phyloP scores from a whole-genome alignment of 1,140 invertebrate species.

The Oedothorax gibbosus region DNA sequence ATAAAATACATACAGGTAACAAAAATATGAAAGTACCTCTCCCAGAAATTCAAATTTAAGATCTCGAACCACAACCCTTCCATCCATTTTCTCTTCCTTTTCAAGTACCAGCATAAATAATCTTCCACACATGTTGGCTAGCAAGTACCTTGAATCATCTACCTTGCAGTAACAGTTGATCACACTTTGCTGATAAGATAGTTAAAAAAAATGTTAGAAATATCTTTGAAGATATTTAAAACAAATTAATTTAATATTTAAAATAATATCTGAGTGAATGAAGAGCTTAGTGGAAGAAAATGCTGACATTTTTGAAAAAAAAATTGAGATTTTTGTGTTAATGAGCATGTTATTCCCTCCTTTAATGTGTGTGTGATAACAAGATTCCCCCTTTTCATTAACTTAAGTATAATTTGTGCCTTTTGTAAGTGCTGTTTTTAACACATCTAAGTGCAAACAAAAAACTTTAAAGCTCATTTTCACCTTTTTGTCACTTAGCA shows the following conservation, averaged over 20 bases:
- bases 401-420: no score
- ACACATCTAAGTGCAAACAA: no score
- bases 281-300: no score
- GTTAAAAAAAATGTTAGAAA: conserved; percentile 53
- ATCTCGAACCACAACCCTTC: conserved; percentile 83
- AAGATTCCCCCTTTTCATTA: no score
- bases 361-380: no score
- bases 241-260: neutral
- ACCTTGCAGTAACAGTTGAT: conserved; percentile 96
- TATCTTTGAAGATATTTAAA: conserved; percentile 6
- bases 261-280: neutral
- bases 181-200: conserved; percentile 81
- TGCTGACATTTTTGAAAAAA: no score
- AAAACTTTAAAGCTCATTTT: no score
- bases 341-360: no score
- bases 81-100: conserved; percentile 83
- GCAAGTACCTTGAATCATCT: conserved; percentile 88
- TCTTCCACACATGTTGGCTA: conserved; percentile 95
- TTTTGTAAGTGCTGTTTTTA: no score
- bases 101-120: conserved; percentile 97
- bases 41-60: conserved; percentile 93
- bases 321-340: no score
- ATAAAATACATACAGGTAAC: neutral
- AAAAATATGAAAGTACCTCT: conserved; percentile 67
- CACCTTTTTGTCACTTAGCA: no score